A percentile compares a stretch with the other conserved stretches of the same genome.
These are phyloP conservation scores for Julus scanicus DNA, from an alignment of 2,888 invertebrate genomes.

Conservation along the genomic window DNA sequence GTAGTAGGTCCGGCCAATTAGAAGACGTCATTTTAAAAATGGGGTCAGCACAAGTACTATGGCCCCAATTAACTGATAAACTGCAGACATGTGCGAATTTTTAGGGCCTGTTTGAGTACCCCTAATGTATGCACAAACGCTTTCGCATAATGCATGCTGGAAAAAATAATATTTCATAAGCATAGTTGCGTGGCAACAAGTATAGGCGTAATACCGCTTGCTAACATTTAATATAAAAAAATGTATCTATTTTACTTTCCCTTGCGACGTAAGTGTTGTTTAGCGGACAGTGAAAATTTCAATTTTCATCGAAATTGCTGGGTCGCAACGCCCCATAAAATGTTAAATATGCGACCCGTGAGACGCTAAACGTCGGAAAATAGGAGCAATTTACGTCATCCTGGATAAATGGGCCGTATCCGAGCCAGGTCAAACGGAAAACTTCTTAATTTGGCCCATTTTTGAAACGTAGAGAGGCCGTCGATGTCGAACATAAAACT, in stretches of 20 bases:
- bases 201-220: background rate
- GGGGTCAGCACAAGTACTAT: no score
- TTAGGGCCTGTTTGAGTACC: no score
- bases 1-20: no score
- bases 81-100: no score
- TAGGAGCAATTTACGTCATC: background rate
- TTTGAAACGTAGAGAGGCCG: background rate
- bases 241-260: background rate
- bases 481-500: background rate
- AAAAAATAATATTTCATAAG: background rate
- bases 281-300: background rate
- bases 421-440: constrained; percentile 16
- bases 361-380: background rate
- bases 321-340: background rate
- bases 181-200: constrained; percentile 19
- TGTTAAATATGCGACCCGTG: background rate
- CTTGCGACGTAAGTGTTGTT: background rate
- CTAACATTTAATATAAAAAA: background rate
- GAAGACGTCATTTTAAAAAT: no score
- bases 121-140: no score
- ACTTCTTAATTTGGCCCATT: background rate
- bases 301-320: constrained; percentile 9
- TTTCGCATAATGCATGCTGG: no score
- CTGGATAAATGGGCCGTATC: background rate
- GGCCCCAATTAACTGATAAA: no score